Evolutionary conservation across 1,140 invertebrate species (phyloP).

Genomic region (Mya arenaria): DNA sequence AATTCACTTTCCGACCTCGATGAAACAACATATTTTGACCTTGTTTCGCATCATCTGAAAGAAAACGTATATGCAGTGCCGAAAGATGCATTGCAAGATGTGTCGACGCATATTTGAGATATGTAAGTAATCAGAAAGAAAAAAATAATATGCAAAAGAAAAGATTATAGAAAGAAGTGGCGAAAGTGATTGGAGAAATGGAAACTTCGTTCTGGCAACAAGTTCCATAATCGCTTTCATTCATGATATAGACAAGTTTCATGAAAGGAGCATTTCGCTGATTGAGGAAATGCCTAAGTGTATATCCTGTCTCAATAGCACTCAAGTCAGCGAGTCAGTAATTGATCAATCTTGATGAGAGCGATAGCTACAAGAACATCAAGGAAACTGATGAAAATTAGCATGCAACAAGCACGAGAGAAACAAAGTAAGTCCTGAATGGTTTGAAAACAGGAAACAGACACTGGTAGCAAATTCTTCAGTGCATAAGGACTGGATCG

Average conservation of each 20-base stretch:
- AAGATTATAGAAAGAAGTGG: background rate
- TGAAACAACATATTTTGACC: too few relatives aligned
- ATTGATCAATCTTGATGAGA: too few relatives aligned
- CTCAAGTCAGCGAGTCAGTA: background rate
- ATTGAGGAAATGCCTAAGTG: background rate
- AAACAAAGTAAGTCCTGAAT: conserved; percentile 33
- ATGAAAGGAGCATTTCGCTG: background rate
- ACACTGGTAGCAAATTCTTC: conserved; percentile 52
- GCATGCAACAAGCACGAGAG: background rate
- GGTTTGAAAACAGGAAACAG: conserved; percentile 33
- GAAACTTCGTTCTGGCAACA: background rate
- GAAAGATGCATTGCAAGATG: background rate
- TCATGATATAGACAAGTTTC: background rate
- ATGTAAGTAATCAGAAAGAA: background rate
- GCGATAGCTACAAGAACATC: background rate
- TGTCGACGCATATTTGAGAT: background rate
- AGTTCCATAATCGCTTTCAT: background rate
- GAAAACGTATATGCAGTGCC: background rate
- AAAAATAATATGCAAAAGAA: conserved; percentile 1
- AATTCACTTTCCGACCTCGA: too few relatives aligned
- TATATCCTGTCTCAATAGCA: background rate
- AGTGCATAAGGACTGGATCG: conserved; percentile 44
- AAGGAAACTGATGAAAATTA: background rate
- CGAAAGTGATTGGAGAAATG: background rate
- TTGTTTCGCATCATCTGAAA: background rate